Base-by-base conservation (phyloP, 2,888 invertebrate genomes). In the Eupithecia pulchellata region DNA sequence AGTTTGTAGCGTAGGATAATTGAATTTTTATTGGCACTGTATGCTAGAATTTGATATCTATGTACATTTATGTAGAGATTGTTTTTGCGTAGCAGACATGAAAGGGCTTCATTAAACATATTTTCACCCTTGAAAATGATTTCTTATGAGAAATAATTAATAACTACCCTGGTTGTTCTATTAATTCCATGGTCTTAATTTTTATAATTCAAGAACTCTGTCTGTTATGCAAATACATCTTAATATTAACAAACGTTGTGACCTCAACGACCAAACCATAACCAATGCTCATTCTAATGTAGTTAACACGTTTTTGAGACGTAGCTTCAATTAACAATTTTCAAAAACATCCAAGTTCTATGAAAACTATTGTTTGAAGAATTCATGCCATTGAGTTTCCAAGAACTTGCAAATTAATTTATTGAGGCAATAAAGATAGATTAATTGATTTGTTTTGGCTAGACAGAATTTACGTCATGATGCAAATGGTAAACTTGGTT, bases 211-310 rank as follows among this genome's bases (percentile, higher is more conserved):
- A 9, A 47, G 20, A 47, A 57, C 11, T 25, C 2, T 55, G 27
- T 29, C 57, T 57, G 17, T 17, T 73, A 60, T 71, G 71, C 57
- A 66, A 69, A 61, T 47, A 13, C 65, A 71, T 64, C 66, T 66
- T 17, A 68, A 64, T 42, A 52, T 20, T 29, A 34, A 47, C 64
- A 14, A 73, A 70, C 75, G 72, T 73, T 78, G 77, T 78, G 81
- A 79, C 81, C 79, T 82, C 79, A 74, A 75, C 70, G 75, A 78
- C 73, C 73, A 75, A 78, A 80, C 77, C 70, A 17, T 61, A 32
- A 60, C n/a, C 32, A 68, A 76, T 64, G 60, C 60, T 60, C 60
- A 61, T 58, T 72, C 68, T 69, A 72, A 80, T 80, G 55, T 64
- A 67, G 72, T 72, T 68, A 66, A 62, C 65, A 68, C 65, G 71